phyloP scores from a whole-genome alignment of 2,797 vertebrate species.

The Nothura maculosa region DNA sequence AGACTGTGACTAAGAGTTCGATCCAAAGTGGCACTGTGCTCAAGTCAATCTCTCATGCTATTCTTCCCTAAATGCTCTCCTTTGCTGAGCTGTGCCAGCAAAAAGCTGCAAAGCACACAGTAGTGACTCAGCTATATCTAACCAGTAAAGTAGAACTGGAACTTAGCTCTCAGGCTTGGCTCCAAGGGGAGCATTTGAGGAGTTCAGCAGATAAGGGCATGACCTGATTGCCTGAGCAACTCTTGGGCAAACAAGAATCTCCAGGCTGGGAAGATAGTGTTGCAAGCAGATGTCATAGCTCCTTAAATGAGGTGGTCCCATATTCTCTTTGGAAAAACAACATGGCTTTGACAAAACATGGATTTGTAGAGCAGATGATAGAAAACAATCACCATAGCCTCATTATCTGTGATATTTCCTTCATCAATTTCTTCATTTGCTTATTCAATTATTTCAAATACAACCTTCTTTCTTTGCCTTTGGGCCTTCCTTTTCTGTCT shows the following conservation, averaged over 20 bases:
- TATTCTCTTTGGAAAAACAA: not conserved
- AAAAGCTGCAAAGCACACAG: not conserved
- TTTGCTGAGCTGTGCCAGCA: not conserved
- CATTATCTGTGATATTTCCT: constrained; percentile 25
- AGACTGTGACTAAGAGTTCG: not conserved
- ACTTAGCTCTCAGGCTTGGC: not conserved
- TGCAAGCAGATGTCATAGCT: not conserved
- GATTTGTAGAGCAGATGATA: not conserved
- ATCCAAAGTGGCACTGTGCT: not conserved
- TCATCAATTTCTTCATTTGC: constrained; percentile 9
- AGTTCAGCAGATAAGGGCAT: not conserved
- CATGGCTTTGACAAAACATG: constrained; percentile 27
- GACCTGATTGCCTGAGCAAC: not conserved
- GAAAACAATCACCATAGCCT: constrained; percentile 17
- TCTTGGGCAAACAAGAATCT: not conserved
- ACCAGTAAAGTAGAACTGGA: not conserved
- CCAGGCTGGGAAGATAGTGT: not conserved
- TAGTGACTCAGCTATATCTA: not conserved
- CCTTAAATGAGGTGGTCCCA: not conserved
- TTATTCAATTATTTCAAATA: constrained; percentile 35
- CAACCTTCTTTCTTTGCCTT: constrained; percentile 11
- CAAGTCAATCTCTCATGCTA: not conserved
- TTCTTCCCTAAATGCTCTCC: not conserved
- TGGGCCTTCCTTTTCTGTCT: constrained; percentile 27
- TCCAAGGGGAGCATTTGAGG: not conserved